Conservation (phyloP, 2,888 invertebrate genomes). For the Mellilla xanthometata region DNA sequence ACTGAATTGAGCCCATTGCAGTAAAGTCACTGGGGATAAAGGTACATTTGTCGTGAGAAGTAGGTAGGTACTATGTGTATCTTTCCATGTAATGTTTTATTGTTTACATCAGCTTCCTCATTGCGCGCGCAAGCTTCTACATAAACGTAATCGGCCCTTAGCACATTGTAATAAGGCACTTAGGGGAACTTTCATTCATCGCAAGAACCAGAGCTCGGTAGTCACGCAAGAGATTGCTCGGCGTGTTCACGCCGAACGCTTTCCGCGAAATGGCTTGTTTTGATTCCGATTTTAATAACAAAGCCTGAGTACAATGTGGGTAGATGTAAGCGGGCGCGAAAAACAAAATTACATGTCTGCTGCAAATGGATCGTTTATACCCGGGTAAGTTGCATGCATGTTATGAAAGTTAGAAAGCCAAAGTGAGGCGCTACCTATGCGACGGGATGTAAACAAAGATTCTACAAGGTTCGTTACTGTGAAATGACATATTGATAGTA, state of each 20-base stretch:
- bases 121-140: conserved; percentile 48
- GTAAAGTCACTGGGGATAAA: too few species aligned
- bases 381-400: conserved; percentile 79
- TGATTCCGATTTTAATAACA: conserved; percentile 38
- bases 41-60: too few species aligned
- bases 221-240: conserved; percentile 56
- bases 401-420: background rate
- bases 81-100: background rate
- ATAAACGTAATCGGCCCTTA: conserved; percentile 30
- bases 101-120: conserved; percentile 1
- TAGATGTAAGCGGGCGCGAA: conserved; percentile 83
- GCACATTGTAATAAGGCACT: conserved; percentile 27
- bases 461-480: background rate
- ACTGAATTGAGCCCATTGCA: too few species aligned
- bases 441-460: conserved; percentile 16
- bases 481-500: too few species aligned
- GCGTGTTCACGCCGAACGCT: conserved; percentile 56
- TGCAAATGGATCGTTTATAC: conserved; percentile 84
- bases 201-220: conserved; percentile 42
- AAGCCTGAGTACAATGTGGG: conserved; percentile 74
- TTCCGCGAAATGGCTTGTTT: conserved; percentile 47
- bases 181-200: conserved; percentile 51
- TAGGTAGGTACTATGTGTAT: too few species aligned
- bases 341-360: conserved; percentile 82
- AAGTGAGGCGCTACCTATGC: conserved; percentile 6